Percentiles rank a stretch among this genome's conserved stretches.
Conservation (phyloP, 92 coral and sea anemone genomes). For the Chrysogorgia sp. region DNA sequence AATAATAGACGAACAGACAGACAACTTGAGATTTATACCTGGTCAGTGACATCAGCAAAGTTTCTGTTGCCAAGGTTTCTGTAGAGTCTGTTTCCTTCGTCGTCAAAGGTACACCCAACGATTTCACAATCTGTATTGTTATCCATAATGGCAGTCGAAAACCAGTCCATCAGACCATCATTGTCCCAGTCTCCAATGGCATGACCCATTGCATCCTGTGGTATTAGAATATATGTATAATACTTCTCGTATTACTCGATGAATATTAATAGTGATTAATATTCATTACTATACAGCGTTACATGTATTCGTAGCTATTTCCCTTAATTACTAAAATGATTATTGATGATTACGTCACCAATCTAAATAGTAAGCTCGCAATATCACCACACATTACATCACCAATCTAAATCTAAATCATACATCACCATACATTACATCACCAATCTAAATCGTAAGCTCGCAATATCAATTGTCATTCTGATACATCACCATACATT, state of each 20-base stretch:
- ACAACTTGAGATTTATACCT: too few species aligned
- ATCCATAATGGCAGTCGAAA: constrained; percentile 88
- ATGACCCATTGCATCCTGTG: constrained; percentile 98
- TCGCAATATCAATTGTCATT: too few species aligned
- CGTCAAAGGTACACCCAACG: constrained; percentile 78
- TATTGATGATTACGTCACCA: too few species aligned
- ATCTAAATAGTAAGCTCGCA: too few species aligned
- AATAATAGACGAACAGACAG: not conserved
- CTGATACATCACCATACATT: too few species aligned
- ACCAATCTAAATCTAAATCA: too few species aligned
- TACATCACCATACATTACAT: too few species aligned
- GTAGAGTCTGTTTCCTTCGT: constrained; percentile 79
- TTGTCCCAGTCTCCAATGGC: constrained; percentile 98
- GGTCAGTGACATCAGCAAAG: constrained; percentile 74
- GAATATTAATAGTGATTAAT: not conserved
- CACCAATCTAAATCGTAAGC: too few species aligned
- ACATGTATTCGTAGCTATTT: too few species aligned
- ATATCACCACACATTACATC: too few species aligned
- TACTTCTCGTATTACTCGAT: not conserved
- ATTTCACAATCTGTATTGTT: constrained; percentile 74
- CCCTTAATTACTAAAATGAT: too few species aligned
- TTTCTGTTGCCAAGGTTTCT: constrained; percentile 74
- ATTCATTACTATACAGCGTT: too few species aligned
- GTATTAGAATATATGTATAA: not conserved
- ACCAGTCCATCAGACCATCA: constrained; percentile 90